Evolutionary conservation across 1,140 invertebrate genomes (phyloP), one percentile per base, ranked within the genome.

Genomic region (Zaprionus camerounensis): DNA sequence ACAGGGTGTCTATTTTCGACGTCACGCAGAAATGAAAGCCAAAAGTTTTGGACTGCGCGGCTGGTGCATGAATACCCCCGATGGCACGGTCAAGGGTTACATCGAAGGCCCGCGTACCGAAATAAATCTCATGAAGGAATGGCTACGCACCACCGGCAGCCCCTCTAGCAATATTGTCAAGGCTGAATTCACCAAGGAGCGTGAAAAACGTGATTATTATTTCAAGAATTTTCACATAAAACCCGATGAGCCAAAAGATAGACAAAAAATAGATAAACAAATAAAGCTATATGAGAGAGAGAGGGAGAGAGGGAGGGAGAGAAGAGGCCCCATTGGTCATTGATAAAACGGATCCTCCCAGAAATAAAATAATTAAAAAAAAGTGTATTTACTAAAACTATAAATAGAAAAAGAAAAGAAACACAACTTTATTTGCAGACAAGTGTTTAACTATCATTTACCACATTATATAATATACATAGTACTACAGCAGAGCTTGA

Each of bases 101-200:
- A 80, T 87, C 11, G 83, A 87, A 22, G 83, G 83, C 1, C 83
- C 77, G 0, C 56, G 44, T n/a, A 51, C 20, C 15, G 80, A 82
- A 55, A 31, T 87, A 13, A 46, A 80, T 11, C 73, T 88, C 9
- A 87, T 87, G 83, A 87, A 78, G 44, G 84, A 88, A 15, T 87
- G 83, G 83, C 80, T 87, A 7, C 61, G 31, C 22, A 87, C 36
- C 57, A 87, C 76, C 1, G 83, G 83, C n/a, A 87, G 83, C 34
- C 83, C 83, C 3, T 63, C 83, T 5, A 41, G 51, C 5, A 62
- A 63, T n/a, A 55, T 87, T 22, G 28, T 66, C 9, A 77, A 13
- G 22, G 77, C 76, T 1, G 59, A 78, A 34, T 87, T 87, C 9
- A 69, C 63, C 1, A 17, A 13, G 13, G 22, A 59, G 3, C 34